Evolutionary conservation across 2,797 vertebrate species (phyloP).

Genomic region (Liparis tanakae): DNA sequence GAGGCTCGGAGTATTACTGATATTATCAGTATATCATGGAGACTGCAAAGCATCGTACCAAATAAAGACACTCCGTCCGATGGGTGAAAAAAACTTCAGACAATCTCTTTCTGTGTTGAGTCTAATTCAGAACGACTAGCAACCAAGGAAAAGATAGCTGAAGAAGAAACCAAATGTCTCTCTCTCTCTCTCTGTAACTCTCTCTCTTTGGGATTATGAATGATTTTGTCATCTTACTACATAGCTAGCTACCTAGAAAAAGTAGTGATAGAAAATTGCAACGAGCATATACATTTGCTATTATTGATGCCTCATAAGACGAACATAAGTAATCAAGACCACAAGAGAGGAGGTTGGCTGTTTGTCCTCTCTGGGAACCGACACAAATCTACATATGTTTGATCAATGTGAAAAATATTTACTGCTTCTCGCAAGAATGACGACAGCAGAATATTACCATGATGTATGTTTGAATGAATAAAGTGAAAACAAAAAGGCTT

Average conservation of each 20-base stretch:
- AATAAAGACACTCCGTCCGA: conserved; percentile 1
- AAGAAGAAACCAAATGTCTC: neutral
- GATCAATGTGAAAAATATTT: neutral
- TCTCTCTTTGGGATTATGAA: neutral
- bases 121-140: conserved; percentile 32
- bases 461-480: neutral
- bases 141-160: neutral
- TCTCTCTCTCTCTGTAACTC: conserved; percentile 17
- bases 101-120: conserved; percentile 1
- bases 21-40: neutral
- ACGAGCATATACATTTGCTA: neutral
- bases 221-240: neutral
- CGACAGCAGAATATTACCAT: neutral
- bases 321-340: neutral
- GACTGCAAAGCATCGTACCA: neutral
- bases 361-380: neutral
- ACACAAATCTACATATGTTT: neutral
- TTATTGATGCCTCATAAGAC: neutral
- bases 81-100: neutral
- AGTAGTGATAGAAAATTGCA: neutral
- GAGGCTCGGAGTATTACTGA: neutral
- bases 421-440: neutral
- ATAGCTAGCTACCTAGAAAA: neutral
- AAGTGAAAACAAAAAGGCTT: neutral
- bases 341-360: neutral